These are phyloP conservation scores for Cephalopachus bancanus DNA, from an alignment of 2,797 vertebrate genomes.

Conservation along the genomic window DNA sequence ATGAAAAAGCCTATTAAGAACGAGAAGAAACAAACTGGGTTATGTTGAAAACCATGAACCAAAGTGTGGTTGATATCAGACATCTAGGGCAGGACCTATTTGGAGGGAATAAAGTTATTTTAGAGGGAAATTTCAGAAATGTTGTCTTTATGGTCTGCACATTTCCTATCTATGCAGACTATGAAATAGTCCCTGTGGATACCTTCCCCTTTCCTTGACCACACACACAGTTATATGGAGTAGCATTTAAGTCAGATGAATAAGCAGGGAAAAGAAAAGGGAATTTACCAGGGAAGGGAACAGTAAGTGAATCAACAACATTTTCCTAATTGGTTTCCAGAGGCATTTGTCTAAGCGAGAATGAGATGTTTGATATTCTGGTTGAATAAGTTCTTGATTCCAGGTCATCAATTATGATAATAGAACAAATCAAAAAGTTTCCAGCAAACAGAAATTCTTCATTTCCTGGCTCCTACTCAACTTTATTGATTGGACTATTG, in stretches of 20 bases:
- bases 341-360: constrained; percentile 74
- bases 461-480: constrained; percentile 80
- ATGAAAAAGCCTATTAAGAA: not conserved
- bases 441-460: constrained; percentile 81
- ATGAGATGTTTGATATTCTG: constrained; percentile 78
- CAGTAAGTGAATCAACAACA: constrained; percentile 60
- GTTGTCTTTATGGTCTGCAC: not conserved
- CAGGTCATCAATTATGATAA: constrained; percentile 83
- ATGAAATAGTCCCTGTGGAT: not conserved
- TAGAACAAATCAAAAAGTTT: constrained; percentile 86
- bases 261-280: not conserved
- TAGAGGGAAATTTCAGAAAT: not conserved
- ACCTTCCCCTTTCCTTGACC: too few species aligned
- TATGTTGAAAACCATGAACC: not conserved
- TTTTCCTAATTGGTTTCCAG: constrained; percentile 61
- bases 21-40: not conserved
- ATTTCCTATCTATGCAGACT: not conserved
- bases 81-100: not conserved
- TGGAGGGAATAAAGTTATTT: not conserved
- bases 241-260: not conserved
- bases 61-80: not conserved
- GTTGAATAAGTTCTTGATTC: constrained; percentile 84
- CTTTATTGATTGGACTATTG: constrained; percentile 79
- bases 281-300: constrained; percentile 9
- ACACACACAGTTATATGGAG: not conserved